Percentiles rank a stretch among this genome's conserved stretches.
phyloP scores from a whole-genome alignment of 2,797 vertebrate genomes.

The Eidolon dupreanum region DNA sequence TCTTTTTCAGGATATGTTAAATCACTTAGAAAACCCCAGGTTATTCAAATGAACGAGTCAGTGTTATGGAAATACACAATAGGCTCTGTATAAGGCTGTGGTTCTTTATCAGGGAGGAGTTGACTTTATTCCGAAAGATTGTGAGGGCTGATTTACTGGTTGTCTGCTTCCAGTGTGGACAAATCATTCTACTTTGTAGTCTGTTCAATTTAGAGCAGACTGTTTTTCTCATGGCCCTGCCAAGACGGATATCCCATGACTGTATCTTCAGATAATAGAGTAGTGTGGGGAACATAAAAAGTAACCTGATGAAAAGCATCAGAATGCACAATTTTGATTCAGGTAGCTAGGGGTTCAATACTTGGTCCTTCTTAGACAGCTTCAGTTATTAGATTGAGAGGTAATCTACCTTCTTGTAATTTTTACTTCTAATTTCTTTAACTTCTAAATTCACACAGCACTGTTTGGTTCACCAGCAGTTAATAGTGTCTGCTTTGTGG shows the following conservation, averaged over 20 bases:
- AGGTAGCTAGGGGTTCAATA: background rate
- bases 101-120: background rate
- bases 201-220: slow-evolving; percentile 34
- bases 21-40: background rate
- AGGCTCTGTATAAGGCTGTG: background rate
- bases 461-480: background rate
- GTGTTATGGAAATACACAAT: background rate
- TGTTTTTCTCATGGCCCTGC: background rate
- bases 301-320: background rate
- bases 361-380: background rate
- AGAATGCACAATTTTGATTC: background rate
- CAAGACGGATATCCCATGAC: background rate
- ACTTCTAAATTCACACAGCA: background rate
- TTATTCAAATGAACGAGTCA: background rate
- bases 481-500: background rate
- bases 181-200: slow-evolving; percentile 36
- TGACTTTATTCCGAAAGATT: slow-evolving; percentile 36
- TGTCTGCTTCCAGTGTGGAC: slow-evolving; percentile 2
- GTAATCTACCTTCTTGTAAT: background rate
- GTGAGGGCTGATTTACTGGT: background rate
- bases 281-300: background rate
- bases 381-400: background rate
- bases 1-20: background rate
- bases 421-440: slow-evolving; percentile 28
- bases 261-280: background rate